Evolutionary conservation across 2,113 vertebrate genomes (phyloP), one percentile per base, ranked within the genome.

Genomic region (Anser cygnoides): DNA sequence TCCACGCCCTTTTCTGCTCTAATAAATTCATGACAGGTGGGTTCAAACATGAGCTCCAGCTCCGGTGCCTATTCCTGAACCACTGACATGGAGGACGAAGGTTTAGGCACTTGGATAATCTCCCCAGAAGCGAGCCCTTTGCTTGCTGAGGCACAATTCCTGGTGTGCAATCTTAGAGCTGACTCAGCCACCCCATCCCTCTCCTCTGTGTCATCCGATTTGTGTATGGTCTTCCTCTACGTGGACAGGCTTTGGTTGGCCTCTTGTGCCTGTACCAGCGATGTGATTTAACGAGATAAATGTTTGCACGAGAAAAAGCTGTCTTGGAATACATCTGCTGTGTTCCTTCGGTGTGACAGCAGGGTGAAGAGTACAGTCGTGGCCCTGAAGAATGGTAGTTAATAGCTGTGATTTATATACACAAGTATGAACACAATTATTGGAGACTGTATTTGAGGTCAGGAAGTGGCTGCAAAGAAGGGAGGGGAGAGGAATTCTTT

Each of bases 41-140:
- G 33, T 71, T 72, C 41, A 54, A 59, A 84, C 93, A 44, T 13
- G 3, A 65, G 73, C 80, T 95, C 65, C 81, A 43, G 11, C 33
- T 35, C 71, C 15, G 6, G 17, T 49, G 11, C 43, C 92, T 96
- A 93, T 59, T 97, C 96, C 63, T 97, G 96, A 37, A 97, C 93
- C 2, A 22, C 57, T 6, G 95, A 95, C 54, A 97, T 89, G 43
- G 87, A 95, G 93, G 90, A 58, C 43, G 84, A 80, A 4, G 95
- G 87, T 50, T 97, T 97, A 63, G 95, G 96, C 76, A 97, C 98
- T 95, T 98, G 97, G 72, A 97, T 98, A n/a, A 98, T 65, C 90
- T 98, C 97, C 70, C 97, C 96, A 0, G 97, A 98, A 67, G 96
- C 58, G 65, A 98, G 97, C 23, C 96, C 95, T 92, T 98, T 98